A percentile compares a stretch with the other conserved stretches of the same genome.
Conservation (phyloP, 2,113 vertebrate genomes). For the Coryphaenoides rupestris region DNA sequence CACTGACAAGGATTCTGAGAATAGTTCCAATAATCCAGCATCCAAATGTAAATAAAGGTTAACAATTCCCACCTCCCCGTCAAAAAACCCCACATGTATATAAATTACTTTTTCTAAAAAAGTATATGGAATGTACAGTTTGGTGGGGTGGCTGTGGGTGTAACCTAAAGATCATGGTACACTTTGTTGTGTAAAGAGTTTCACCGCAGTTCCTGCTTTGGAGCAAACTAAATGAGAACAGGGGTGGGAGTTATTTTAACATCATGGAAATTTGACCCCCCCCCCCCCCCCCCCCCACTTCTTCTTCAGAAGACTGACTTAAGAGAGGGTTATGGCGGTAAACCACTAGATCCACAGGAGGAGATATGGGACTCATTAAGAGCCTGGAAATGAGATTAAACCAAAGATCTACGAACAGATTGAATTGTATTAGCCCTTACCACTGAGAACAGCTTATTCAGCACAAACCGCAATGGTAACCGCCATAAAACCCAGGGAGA, state of each 20-base stretch:
- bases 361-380: conserved; percentile 69
- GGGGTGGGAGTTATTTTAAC: conserved; percentile 32
- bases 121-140: no score
- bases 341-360: conserved; percentile 55
- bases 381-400: conserved; percentile 69
- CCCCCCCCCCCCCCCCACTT: no score
- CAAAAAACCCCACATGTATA: no score
- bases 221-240: neutral
- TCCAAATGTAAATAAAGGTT: no score
- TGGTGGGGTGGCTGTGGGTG: no score
- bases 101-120: no score
- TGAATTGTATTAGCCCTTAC: conserved; percentile 75
- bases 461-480: conserved; percentile 67
- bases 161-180: no score
- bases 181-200: no score
- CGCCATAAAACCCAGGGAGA: conserved; percentile 60
- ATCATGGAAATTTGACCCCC: conserved; percentile 46
- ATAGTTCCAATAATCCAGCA: no score
- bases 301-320: conserved; percentile 58
- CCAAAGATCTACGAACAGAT: conserved; percentile 66
- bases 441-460: conserved; percentile 78
- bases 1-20: no score
- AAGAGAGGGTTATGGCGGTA: conserved; percentile 42
- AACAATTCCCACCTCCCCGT: no score
- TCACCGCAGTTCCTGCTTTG: neutral